Conservation (phyloP, 2,797 vertebrate genomes). For the Eremophila alpestris region DNA sequence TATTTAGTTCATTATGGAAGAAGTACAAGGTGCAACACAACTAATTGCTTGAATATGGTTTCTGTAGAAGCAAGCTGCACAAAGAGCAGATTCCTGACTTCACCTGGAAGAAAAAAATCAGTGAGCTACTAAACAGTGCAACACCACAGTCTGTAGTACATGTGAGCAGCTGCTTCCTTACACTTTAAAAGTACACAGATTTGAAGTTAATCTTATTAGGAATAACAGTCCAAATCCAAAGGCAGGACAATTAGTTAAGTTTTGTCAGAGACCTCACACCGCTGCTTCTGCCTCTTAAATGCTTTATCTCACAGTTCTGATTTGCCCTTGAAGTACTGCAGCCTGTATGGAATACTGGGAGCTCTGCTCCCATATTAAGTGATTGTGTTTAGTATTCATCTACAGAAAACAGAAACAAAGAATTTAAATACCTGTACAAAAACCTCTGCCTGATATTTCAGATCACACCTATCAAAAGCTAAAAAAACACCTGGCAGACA, state of each 20-base stretch:
- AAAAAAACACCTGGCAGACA: not conserved
- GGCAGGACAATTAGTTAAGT: not conserved
- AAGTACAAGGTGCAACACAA: not conserved
- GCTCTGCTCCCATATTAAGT: not conserved
- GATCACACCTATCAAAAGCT: not conserved
- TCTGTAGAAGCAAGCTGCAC: not conserved
- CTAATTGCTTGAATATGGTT: not conserved
- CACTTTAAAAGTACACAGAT: too few species aligned
- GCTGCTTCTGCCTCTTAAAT: not conserved
- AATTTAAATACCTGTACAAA: not conserved
- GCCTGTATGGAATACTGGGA: not conserved
- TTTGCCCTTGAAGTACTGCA: not conserved
- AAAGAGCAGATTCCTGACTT: not conserved
- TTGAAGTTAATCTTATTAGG: not conserved
- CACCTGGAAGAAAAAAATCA: not conserved
- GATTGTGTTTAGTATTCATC: not conserved
- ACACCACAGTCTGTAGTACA: not conserved
- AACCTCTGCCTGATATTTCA: not conserved
- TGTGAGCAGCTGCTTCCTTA: not conserved
- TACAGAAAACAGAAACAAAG: not conserved
- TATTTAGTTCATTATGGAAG: not conserved
- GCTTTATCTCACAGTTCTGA: not conserved
- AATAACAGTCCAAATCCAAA: not conserved
- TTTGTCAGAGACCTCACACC: not conserved
- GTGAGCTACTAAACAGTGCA: not conserved